Percentiles rank a stretch among this genome's conserved stretches.
These are phyloP conservation scores for Poecilus cupreus DNA, from an alignment of 2,888 invertebrate genomes.

Conservation along the genomic window DNA sequence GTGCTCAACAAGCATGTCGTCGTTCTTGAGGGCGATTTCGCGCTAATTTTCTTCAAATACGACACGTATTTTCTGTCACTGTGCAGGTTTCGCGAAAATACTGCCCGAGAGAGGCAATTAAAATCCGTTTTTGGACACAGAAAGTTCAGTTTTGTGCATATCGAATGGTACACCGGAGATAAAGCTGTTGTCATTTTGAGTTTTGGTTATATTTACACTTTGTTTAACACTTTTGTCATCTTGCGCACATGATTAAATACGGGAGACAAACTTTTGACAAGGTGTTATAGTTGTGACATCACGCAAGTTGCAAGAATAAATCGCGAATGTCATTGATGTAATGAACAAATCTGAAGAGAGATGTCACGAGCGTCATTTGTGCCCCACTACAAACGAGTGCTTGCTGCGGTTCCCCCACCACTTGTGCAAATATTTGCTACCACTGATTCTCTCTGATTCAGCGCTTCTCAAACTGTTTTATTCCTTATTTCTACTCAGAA, in stretches of 20 bases:
- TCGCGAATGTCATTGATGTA: slow-evolving; percentile 31
- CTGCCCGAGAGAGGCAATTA: not conserved
- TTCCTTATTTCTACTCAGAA: too few species aligned
- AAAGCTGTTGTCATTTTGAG: slow-evolving; percentile 63
- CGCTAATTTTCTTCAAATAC: slow-evolving; percentile 14
- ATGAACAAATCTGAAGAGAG: slow-evolving; percentile 6
- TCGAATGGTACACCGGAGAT: slow-evolving; percentile 45
- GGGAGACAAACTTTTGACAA: not conserved
- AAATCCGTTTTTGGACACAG: slow-evolving; percentile 40
- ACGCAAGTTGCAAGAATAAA: not conserved
- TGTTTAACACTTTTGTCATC: slow-evolving; percentile 48
- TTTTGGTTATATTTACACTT: slow-evolving; percentile 26
- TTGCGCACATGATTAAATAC: slow-evolving; percentile 43
- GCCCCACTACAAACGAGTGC: slow-evolving; percentile 32
- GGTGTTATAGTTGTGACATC: slow-evolving; percentile 40
- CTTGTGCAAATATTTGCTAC: slow-evolving; percentile 16
- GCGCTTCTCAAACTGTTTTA: not conserved
- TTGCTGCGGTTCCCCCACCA: slow-evolving; percentile 24
- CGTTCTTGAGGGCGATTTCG: not conserved
- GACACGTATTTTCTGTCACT: not conserved
- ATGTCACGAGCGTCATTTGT: slow-evolving; percentile 34
- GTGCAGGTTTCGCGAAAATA: slow-evolving; percentile 2
- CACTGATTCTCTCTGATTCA: not conserved
- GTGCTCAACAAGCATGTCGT: slow-evolving; percentile 54
- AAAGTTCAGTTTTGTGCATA: slow-evolving; percentile 47